These are phyloP conservation scores for Pogona vitticeps DNA, from an alignment of 2,113 vertebrate species.

Conservation along the genomic window DNA sequence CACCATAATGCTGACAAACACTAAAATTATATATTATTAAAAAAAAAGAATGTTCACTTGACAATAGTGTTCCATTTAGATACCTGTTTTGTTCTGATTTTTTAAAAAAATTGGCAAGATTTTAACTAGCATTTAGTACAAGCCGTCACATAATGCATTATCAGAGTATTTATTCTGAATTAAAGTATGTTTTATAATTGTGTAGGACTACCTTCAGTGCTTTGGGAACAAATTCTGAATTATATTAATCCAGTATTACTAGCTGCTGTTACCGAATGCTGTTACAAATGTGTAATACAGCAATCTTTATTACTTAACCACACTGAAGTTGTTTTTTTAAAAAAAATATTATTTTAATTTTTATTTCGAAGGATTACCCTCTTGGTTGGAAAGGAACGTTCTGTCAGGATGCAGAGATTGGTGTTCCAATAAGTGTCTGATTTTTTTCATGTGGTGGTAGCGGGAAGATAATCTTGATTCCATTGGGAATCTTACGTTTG, in stretches of 20 bases:
- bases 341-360: background rate
- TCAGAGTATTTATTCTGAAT: constrained; percentile 81
- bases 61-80: constrained; percentile 66
- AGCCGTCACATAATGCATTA: constrained; percentile 74
- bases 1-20: constrained; percentile 61
- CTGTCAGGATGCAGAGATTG: constrained; percentile 76
- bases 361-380: constrained; percentile 71
- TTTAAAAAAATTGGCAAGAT: constrained; percentile 67
- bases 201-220: constrained; percentile 77
- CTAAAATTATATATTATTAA: constrained; percentile 54
- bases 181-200: constrained; percentile 74
- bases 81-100: constrained; percentile 72
- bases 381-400: constrained; percentile 78
- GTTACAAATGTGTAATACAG: constrained; percentile 74
- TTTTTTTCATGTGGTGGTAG: constrained; percentile 83
- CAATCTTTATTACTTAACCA: constrained; percentile 76
- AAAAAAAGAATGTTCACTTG: constrained; percentile 71
- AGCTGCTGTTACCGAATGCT: constrained; percentile 76
- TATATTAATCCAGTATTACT: constrained; percentile 79
- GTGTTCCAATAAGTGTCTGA: constrained; percentile 81
- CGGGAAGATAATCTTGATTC: constrained; percentile 88
- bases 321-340: constrained; percentile 73
- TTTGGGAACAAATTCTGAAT: constrained; percentile 83
- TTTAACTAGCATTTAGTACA: constrained; percentile 71
- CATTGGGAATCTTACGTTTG: constrained; percentile 85